Evolutionary conservation across 2,113 vertebrate genomes (phyloP).

Genomic region (Bufo gargarizans): DNA sequence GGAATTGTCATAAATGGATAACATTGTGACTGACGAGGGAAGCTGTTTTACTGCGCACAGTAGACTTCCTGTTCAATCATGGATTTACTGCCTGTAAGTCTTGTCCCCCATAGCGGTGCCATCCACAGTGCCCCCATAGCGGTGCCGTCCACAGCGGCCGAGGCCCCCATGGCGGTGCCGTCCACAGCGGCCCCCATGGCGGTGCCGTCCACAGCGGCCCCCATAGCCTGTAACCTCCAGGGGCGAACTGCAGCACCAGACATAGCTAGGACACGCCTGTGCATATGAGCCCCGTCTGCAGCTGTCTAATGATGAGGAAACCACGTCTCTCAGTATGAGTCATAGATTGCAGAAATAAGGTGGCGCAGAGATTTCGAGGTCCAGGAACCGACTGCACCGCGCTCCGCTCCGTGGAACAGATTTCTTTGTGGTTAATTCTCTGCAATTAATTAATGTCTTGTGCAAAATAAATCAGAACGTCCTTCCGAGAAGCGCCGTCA

Average conservation of each 20-base stretch:
- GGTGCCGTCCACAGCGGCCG: too few relatives aligned
- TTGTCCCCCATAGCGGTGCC: too few relatives aligned
- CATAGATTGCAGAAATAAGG: not conserved
- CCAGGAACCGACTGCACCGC: not conserved
- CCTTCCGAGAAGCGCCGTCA: not conserved
- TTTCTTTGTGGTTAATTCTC: not conserved
- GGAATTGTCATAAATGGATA: not conserved
- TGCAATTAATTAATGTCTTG: too few relatives aligned
- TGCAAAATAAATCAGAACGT: not conserved
- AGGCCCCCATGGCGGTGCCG: too few relatives aligned
- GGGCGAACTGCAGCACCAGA: not conserved
- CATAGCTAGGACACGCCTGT: too few relatives aligned
- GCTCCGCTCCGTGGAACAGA: too few relatives aligned
- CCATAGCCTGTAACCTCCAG: too few relatives aligned
- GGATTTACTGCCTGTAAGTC: too few relatives aligned
- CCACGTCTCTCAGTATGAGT: not conserved
- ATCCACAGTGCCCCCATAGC: too few relatives aligned
- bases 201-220: too few relatives aligned
- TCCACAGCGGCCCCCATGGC: too few relatives aligned
- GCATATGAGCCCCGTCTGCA: not conserved
- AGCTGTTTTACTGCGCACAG: not conserved
- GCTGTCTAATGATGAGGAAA: not conserved
- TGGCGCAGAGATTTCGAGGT: not conserved
- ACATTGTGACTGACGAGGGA: not conserved
- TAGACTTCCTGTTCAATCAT: not conserved